phyloP scores from a whole-genome alignment of 2,113 vertebrate genomes.

The Megaceryle maxima region DNA sequence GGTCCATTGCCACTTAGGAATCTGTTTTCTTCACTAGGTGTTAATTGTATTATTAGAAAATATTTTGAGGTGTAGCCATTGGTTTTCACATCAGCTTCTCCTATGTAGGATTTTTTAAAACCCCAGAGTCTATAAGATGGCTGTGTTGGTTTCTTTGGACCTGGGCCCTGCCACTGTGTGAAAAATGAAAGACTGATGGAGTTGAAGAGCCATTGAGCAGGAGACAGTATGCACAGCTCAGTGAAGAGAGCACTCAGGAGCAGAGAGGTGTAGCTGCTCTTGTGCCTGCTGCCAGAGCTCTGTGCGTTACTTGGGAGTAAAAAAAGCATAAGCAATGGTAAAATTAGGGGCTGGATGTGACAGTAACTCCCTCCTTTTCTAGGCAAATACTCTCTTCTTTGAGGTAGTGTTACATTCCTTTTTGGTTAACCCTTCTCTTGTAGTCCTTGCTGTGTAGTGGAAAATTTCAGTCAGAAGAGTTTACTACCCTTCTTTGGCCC shows the following conservation, averaged over 20 bases:
- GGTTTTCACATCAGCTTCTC: neutral
- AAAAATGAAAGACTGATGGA: neutral
- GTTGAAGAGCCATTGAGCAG: neutral
- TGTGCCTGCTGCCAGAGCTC: neutral
- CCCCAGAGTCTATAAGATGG: neutral
- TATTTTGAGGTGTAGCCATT: neutral
- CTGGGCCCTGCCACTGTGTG: neutral
- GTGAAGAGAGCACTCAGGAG: neutral
- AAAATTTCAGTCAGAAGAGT: neutral
- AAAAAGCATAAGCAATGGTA: neutral
- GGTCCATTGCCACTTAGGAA: neutral
- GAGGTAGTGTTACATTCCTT: neutral
- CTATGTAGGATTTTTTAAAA: neutral
- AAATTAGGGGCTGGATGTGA: neutral
- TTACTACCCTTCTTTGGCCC: neutral
- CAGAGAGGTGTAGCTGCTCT: neutral
- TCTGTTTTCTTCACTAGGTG: neutral
- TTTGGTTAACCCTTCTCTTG: neutral
- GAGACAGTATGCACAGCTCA: neutral
- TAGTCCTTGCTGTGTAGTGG: neutral
- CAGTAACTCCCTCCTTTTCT: neutral
- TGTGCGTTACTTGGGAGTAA: neutral
- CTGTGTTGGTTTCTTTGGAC: neutral
- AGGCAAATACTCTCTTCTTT: neutral
- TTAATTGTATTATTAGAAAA: neutral